Evolutionary conservation across 2,113 vertebrate species (phyloP), one percentile per base, ranked within the genome.

Genomic region (Aptenodytes patagonicus): DNA sequence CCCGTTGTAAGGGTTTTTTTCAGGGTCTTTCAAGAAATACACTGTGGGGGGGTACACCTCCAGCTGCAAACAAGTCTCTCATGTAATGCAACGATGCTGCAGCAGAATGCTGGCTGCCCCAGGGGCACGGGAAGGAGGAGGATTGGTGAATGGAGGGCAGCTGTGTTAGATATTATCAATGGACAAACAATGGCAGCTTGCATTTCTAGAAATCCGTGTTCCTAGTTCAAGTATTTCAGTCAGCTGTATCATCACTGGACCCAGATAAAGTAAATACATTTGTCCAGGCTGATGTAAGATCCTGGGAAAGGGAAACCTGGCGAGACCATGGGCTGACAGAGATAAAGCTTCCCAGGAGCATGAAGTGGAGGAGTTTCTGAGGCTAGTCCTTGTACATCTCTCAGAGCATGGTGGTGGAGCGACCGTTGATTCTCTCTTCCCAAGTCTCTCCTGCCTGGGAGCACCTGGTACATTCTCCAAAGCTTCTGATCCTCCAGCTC

Each of bases 371-470:
- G n/a, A 7, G n/a, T 46, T 18, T 42, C 42, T 21, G 24, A 34
- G 46, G 14, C 51, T 11, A 18, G 26, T 31, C 60, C 28, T 40
- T 18, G 40, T 28, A 32, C 34, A n/a, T 7, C 5, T 10, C 21
- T 4, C 47, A 25, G 62, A 76, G 31, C 47, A n/a, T 10, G n/a
- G 24, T n/a, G 29, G 25, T 29, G 11, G 54, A 36, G 57, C 58
- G 19, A 80, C n/a, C 83, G 98, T 98, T 98, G 98, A 98, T 83
- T 66, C 26, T 38, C 61, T 90, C 36, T 93, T 99, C n/a, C 96
- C 99, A 97, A 81, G 34, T 61, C 69, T 99, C 3, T 96, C 97
- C 69, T 93, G 98, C 18, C 91, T 98, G 51, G 98, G 98, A 82
- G 97, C 94, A 71, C 97, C 98, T 68, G 98, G 98, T 98, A 95